Conservation (phyloP, 1,140 invertebrate genomes). For the Melanaphis sacchari region DNA sequence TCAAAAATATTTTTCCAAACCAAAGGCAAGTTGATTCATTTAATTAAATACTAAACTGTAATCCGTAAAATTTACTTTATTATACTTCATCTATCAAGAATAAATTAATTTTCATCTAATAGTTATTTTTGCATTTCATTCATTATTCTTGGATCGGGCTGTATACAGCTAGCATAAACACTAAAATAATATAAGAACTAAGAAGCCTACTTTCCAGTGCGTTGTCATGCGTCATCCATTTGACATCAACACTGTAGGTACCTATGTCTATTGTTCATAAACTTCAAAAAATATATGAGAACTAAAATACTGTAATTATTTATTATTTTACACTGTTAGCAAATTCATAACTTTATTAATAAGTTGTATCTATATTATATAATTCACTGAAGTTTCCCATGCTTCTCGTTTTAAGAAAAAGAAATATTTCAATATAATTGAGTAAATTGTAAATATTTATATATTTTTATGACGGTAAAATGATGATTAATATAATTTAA, state of each 20-base stretch:
- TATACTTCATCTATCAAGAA: background rate
- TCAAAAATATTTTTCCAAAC: background rate
- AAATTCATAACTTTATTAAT: background rate
- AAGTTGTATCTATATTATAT: background rate
- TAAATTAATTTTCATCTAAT: background rate
- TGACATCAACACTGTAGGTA: background rate
- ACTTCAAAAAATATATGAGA: background rate
- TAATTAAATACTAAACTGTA: background rate
- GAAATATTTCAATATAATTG: background rate
- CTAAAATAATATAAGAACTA: background rate
- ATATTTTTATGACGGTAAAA: background rate
- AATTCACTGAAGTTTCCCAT: background rate
- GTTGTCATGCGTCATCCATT: background rate
- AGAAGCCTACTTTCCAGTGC: background rate
- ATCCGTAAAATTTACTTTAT: background rate
- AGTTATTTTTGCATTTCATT: background rate
- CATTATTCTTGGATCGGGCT: background rate
- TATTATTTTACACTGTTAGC: background rate
- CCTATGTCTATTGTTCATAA: background rate
- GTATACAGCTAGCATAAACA: background rate
- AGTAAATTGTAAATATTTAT: background rate
- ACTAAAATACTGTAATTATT: background rate
- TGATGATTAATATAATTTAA: background rate
- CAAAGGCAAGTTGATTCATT: background rate
- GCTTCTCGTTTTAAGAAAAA: background rate